A percentile compares a stretch with the other conserved stretches of the same genome.
phyloP scores from a whole-genome alignment of 2,797 vertebrate species.

The Rhynchotus rufescens region DNA sequence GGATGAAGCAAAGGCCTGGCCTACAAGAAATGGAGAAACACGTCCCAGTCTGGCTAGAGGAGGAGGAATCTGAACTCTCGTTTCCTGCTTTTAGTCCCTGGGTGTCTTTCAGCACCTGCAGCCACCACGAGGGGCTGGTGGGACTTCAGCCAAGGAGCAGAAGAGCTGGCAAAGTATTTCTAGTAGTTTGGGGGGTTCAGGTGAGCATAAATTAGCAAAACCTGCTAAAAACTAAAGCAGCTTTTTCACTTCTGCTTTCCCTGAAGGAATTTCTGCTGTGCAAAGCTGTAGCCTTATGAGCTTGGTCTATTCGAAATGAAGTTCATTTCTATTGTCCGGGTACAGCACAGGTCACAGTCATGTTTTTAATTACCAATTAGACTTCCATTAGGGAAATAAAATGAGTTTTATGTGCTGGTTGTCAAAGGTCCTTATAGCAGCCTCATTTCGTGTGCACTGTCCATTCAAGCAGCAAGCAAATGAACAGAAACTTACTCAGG shows the following conservation, averaged over 20 bases:
- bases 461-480: background rate
- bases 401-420: constrained; percentile 52
- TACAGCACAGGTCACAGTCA: constrained; percentile 41
- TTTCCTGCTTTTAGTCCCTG: background rate
- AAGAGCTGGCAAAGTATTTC: background rate
- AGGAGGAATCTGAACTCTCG: background rate
- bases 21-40: background rate
- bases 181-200: background rate
- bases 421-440: constrained; percentile 40
- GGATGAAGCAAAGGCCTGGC: accelerated
- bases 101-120: background rate
- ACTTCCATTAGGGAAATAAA: constrained; percentile 62
- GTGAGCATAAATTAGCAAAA: background rate
- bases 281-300: background rate
- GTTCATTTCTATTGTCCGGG: constrained; percentile 37
- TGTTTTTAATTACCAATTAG: constrained; percentile 71
- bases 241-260: background rate
- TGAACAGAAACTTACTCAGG: background rate
- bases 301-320: constrained; percentile 36
- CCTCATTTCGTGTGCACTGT: background rate
- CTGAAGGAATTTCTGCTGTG: background rate
- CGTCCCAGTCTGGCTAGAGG: background rate
- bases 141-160: background rate
- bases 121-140: background rate
- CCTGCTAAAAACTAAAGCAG: background rate